Evolutionary conservation across 1,140 invertebrate genomes (phyloP).

Genomic region (Drosophila lacteicornis): DNA sequence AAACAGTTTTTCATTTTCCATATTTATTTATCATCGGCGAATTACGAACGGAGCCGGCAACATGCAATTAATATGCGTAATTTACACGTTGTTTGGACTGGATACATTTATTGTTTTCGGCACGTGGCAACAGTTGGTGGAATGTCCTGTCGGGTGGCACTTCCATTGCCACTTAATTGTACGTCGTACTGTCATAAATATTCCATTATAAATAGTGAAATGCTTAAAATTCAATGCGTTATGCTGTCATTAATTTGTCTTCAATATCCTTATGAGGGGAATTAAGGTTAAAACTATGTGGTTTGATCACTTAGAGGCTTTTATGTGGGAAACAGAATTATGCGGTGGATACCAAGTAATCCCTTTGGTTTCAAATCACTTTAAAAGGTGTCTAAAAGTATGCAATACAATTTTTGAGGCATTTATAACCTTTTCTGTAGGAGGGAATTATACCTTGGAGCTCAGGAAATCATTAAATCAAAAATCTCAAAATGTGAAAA

Average conservation of each 20-base stretch:
- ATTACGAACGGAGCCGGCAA: constrained; percentile 41
- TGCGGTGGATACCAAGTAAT: no score
- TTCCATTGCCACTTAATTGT: constrained; percentile 20
- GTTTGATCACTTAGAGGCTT: no score
- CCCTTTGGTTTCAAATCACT: no score
- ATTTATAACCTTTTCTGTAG: no score
- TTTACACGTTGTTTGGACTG: constrained; percentile 49
- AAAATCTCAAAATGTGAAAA: no score
- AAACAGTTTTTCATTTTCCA: constrained; percentile 41
- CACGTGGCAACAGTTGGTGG: constrained; percentile 38
- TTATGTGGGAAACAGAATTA: no score
- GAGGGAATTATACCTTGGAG: no score
- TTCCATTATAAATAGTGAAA: not conserved
- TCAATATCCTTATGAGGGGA: not conserved
- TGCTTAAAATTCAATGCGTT: constrained; percentile 10
- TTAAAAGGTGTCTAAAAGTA: no score
- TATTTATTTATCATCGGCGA: constrained; percentile 56
- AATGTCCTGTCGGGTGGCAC: not conserved
- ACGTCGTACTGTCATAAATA: not conserved
- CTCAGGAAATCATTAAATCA: no score
- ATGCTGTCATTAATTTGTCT: not conserved
- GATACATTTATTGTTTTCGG: constrained; percentile 61
- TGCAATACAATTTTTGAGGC: no score
- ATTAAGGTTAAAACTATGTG: not conserved
- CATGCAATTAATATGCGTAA: constrained; percentile 69